Evolutionary conservation across 1,140 invertebrate genomes (phyloP), one percentile per base, ranked within the genome.

Genomic region (Goniozus legneri): DNA sequence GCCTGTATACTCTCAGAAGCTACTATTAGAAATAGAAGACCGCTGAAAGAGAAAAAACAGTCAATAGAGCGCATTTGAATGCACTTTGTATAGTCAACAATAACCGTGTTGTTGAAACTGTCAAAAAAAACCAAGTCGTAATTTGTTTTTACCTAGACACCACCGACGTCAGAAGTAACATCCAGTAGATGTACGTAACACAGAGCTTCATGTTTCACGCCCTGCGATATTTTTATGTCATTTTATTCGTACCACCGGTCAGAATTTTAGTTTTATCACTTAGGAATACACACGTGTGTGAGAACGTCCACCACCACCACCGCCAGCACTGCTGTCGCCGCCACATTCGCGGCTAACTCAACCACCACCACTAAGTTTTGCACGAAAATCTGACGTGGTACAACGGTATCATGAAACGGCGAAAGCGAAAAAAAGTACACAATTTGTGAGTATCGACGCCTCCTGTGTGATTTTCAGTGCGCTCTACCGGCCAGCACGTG

Each of bases 131-230:
- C 14, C 1, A 14, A 7, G 12, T 32, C 15, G 39, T 14, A 3
- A 20, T 4, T 27, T 34, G 8, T 4, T 15, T 31, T 8, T 40
- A 16, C 19, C 4, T 81, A 40, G 79, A 81, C 31, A 77, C 63
- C 50, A 79, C 67, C 53, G 77, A 80, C 58, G 77, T 77, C 40
- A 79, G 76, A 65, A 82, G 71, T 63, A 81, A 67, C 64, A 73
- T 77, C 74, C 77, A 80, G 67, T 80, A 80, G 52, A 79, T 71
- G 47, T 74, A 67, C 60, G 71, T 69, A 54, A 79, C 64, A 51
- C 69, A 74, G 62, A 77, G 71, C 77, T 75, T 81, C 80, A 82
- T 82, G 61, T 71, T 80, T 52, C n/a, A n/a, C n/a, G n/a, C n/a
- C n/a, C n/a, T n/a, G n/a, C n/a, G n/a, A n/a, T n/a, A n/a, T n/a